These are phyloP conservation scores for Pachydiplax longipennis DNA, from an alignment of 2,888 invertebrate genomes.

Conservation along the genomic window DNA sequence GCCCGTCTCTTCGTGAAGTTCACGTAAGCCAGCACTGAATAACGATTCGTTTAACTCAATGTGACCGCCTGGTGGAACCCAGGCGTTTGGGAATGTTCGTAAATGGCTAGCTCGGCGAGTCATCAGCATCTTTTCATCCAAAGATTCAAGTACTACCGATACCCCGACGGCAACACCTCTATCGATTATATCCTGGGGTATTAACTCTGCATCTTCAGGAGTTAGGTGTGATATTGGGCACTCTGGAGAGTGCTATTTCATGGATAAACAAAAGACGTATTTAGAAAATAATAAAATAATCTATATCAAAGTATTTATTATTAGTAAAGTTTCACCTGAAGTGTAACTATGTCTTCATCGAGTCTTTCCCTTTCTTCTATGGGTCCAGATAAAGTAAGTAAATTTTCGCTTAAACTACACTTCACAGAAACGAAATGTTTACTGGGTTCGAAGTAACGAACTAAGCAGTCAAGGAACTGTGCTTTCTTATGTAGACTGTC, in stretches of 20 bases:
- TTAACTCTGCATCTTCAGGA: neutral
- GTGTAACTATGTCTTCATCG: neutral
- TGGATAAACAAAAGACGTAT: neutral
- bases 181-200: conserved; percentile 40
- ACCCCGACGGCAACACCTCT: conserved; percentile 55
- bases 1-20: conserved; percentile 60
- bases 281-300: neutral
- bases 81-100: conserved; percentile 60
- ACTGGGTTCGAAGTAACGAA: conserved; percentile 10
- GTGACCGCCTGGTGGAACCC: conserved; percentile 62
- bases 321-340: neutral
- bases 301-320: neutral
- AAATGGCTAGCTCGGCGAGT: conserved; percentile 58
- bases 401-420: neutral
- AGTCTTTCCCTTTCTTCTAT: neutral
- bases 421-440: conserved; percentile 16
- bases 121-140: conserved; percentile 58
- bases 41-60: conserved; percentile 56
- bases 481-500: neutral
- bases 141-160: conserved; percentile 58
- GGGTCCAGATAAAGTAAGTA: conserved; percentile 12
- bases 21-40: conserved; percentile 57
- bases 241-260: conserved; percentile 34
- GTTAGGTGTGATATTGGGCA: conserved; percentile 32
- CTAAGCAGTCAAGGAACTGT: neutral